A percentile compares a stretch with the other conserved stretches of the same genome.
These are phyloP conservation scores for Uromys caudimaculatus DNA, from an alignment of 2,797 vertebrate species.

Conservation along the genomic window DNA sequence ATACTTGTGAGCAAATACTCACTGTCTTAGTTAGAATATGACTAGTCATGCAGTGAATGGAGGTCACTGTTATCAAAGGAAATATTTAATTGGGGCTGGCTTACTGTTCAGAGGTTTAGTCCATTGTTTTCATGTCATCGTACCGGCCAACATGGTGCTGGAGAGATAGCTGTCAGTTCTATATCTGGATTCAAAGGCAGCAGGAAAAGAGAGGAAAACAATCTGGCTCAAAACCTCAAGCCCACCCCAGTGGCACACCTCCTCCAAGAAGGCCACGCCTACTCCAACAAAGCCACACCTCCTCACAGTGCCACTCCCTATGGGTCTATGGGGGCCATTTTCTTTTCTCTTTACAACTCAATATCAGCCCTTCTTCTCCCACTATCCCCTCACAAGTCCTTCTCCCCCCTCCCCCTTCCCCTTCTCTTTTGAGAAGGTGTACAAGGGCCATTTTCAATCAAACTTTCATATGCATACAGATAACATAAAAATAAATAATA, in stretches of 20 bases:
- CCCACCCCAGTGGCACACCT: not conserved
- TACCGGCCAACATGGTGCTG: not conserved
- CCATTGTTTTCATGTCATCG: not conserved
- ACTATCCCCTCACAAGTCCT: too few species aligned
- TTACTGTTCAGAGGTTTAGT: not conserved
- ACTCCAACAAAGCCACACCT: not conserved
- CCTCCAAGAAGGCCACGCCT: not conserved
- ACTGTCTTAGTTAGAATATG: not conserved
- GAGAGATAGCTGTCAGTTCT: not conserved
- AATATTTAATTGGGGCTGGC: not conserved
- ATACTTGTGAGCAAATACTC: not conserved
- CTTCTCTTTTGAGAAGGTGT: not conserved
- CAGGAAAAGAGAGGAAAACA: not conserved
- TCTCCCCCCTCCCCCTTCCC: too few species aligned
- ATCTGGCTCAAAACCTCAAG: not conserved
- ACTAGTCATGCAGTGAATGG: not conserved
- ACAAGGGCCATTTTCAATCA: not conserved
- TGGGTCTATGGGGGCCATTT: not conserved
- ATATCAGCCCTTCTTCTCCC: too few species aligned
- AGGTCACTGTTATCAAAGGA: not conserved
- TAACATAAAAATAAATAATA: not conserved
- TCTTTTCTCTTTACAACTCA: not conserved
- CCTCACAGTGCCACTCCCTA: not conserved
- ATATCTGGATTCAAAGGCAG: not conserved
- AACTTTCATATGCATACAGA: not conserved